phyloP scores from a whole-genome alignment of 2,888 invertebrate genomes.

The Torymus auratus region DNA sequence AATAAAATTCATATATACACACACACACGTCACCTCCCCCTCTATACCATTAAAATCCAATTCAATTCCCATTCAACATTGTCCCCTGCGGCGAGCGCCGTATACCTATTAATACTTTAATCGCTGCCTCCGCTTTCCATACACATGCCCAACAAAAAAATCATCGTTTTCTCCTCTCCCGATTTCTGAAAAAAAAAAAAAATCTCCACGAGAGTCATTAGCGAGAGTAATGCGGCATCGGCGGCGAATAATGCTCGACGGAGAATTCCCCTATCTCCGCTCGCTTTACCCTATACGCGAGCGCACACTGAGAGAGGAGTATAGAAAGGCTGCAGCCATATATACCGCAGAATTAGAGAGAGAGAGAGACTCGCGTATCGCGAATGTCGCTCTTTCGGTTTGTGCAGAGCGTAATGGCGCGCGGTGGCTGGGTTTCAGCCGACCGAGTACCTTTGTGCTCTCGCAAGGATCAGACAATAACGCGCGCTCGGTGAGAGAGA shows the following conservation, averaged over 20 bases:
- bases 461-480: slow-evolving; percentile 38
- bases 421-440: slow-evolving; percentile 19
- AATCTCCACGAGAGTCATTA: slow-evolving; percentile 45
- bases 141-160: too few relatives aligned
- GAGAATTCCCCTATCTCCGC: slow-evolving; percentile 9
- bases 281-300: too few relatives aligned
- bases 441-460: slow-evolving; percentile 22
- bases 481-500: not conserved
- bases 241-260: slow-evolving; percentile 27
- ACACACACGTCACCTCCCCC: too few relatives aligned
- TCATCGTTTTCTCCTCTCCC: too few relatives aligned
- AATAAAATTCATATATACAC: too few relatives aligned
- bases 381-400: slow-evolving; percentile 21
- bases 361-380: slow-evolving; percentile 22
- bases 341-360: not conserved
- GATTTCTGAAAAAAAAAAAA: too few relatives aligned
- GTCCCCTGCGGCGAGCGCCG: too few relatives aligned
- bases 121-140: too few relatives aligned
- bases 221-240: slow-evolving; percentile 50
- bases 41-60: too few relatives aligned
- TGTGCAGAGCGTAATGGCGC: slow-evolving; percentile 24
- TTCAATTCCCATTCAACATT: too few relatives aligned
- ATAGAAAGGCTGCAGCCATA: not conserved
- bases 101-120: too few relatives aligned
- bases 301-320: not conserved